A percentile compares a stretch with the other conserved stretches of the same genome.
These are phyloP conservation scores for Anneissia japonica DNA, from an alignment of 35 echinoderm and acorn worm genomes.

Conservation along the genomic window DNA sequence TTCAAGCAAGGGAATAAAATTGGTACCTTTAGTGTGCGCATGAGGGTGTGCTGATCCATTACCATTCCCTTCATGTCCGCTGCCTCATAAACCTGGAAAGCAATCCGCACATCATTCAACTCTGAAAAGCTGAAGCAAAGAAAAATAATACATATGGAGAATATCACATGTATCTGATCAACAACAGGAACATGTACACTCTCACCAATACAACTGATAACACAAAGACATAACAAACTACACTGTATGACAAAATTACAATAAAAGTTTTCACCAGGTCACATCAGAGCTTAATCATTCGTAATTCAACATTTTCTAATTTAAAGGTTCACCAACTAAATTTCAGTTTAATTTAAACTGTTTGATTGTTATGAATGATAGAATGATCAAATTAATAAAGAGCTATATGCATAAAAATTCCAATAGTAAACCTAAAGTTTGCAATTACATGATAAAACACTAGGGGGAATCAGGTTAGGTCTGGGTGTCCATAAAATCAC, in stretches of 20 bases:
- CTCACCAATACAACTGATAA: background rate
- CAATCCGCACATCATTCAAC: constrained; percentile 87
- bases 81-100: constrained; percentile 94
- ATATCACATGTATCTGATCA: background rate
- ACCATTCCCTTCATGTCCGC: constrained; percentile 97
- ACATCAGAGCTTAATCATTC: too few relatives aligned
- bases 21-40: constrained; percentile 88
- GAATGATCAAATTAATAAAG: too few relatives aligned
- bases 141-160: background rate
- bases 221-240: background rate
- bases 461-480: too few relatives aligned
- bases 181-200: background rate
- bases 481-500: too few relatives aligned
- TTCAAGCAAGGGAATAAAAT: too few relatives aligned
- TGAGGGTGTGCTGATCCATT: constrained; percentile 83
- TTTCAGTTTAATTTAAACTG: too few relatives aligned
- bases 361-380: too few relatives aligned
- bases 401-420: too few relatives aligned
- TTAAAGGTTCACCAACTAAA: too few relatives aligned
- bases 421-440: too few relatives aligned
- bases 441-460: too few relatives aligned
- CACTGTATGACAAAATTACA: constrained; percentile 4
- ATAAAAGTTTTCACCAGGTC: background rate
- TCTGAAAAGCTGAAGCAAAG: constrained; percentile 77
- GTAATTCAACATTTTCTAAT: too few relatives aligned